Percentiles rank a stretch among this genome's conserved stretches.
Conservation (phyloP, 2,888 invertebrate species). For the Oasisia sp. region DNA sequence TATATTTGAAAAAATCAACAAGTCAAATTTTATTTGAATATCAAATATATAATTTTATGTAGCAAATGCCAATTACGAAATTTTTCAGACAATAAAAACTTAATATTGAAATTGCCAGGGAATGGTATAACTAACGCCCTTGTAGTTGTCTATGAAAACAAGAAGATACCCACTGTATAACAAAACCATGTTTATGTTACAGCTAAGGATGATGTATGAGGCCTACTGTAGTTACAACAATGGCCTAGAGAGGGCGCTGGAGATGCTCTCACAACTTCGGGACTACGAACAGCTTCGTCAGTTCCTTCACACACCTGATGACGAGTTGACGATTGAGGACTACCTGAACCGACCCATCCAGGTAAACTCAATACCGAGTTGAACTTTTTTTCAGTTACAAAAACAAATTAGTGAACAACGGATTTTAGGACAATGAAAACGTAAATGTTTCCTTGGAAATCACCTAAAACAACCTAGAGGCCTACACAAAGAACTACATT, state of each 20-base stretch:
- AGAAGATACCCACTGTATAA: background rate
- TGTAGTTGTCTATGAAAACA: background rate
- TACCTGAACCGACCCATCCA: background rate
- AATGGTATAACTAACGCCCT: background rate
- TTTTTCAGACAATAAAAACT: too few relatives aligned
- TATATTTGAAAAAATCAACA: too few relatives aligned
- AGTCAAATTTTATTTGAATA: too few relatives aligned
- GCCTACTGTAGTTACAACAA: constrained; percentile 13
- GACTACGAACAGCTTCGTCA: background rate
- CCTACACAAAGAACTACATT: too few relatives aligned
- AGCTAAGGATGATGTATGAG: background rate
- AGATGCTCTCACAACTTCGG: background rate
- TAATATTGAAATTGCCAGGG: too few relatives aligned
- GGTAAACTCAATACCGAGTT: background rate
- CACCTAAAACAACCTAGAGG: too few relatives aligned
- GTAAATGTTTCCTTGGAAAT: too few relatives aligned
- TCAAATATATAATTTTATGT: too few relatives aligned
- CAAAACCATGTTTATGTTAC: background rate
- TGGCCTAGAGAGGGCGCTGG: constrained; percentile 11
- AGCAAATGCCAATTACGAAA: too few relatives aligned
- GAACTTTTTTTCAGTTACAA: too few relatives aligned
- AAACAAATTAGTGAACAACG: too few relatives aligned
- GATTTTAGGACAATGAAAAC: too few relatives aligned
- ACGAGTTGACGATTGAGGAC: background rate
- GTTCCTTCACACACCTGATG: background rate